Conservation (phyloP, 2,888 invertebrate genomes). For the Laothoe populi region DNA sequence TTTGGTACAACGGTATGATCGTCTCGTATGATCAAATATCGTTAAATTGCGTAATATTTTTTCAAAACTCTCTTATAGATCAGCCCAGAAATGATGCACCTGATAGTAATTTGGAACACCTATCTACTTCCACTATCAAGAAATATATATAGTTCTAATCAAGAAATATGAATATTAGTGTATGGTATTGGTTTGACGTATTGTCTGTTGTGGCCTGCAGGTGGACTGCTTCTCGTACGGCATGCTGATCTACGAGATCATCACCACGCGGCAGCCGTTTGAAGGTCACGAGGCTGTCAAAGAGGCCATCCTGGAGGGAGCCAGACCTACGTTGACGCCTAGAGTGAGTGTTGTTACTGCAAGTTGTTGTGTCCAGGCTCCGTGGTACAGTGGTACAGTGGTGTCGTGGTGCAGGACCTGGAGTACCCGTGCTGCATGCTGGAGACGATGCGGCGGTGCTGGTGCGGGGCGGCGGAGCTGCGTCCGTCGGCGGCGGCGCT, state of each 20-base stretch:
- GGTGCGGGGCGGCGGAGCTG: slow-evolving; percentile 93
- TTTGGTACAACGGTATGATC: too few relatives aligned
- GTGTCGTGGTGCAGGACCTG: slow-evolving; percentile 84
- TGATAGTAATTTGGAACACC: too few relatives aligned
- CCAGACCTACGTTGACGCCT: slow-evolving; percentile 94
- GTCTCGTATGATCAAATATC: too few relatives aligned
- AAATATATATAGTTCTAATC: too few relatives aligned
- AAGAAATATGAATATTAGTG: too few relatives aligned
- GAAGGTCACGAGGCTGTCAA: slow-evolving; percentile 98
- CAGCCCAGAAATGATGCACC: too few relatives aligned
- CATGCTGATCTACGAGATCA: slow-evolving; percentile 98
- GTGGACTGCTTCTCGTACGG: slow-evolving; percentile 99
- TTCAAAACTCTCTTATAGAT: too few relatives aligned
- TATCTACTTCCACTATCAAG: too few relatives aligned
- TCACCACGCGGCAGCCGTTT: slow-evolving; percentile 97
- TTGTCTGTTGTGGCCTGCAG: slow-evolving; percentile 71
- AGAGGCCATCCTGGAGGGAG: slow-evolving; percentile 97
- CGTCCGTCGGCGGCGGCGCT: slow-evolving; percentile 98
- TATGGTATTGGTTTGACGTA: too few relatives aligned
- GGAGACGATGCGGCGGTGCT: slow-evolving; percentile 98
- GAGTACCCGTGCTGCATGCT: slow-evolving; percentile 94
- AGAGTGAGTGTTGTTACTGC: slow-evolving; percentile 80
- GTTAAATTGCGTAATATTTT: too few relatives aligned
- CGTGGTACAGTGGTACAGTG: not conserved
- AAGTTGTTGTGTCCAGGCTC: too few relatives aligned